Conservation (phyloP, 2,113 vertebrate species). For the Ciconia maguari region DNA sequence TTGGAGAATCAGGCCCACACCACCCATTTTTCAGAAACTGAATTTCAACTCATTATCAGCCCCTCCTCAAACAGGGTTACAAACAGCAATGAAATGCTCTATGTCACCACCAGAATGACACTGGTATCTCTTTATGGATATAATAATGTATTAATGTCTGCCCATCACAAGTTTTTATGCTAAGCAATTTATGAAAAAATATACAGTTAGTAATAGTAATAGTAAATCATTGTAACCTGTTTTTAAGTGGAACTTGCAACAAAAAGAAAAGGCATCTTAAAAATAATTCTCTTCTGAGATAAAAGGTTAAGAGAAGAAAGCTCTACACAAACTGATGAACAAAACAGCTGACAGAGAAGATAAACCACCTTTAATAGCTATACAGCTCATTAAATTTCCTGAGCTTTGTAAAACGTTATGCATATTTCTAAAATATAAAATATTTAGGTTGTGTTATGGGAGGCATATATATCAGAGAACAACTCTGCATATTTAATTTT, state of each 20-base stretch:
- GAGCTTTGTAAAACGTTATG: not conserved
- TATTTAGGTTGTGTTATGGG: not conserved
- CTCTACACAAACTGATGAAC: not conserved
- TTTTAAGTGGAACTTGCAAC: not conserved
- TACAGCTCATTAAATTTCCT: not conserved
- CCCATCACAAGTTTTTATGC: not conserved
- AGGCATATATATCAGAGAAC: not conserved
- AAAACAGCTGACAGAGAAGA: not conserved
- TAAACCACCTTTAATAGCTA: not conserved
- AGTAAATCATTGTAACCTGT: not conserved
- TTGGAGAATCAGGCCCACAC: not conserved
- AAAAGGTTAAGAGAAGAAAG: not conserved
- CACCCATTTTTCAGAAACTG: not conserved
- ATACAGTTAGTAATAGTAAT: accelerated
- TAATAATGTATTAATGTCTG: not conserved
- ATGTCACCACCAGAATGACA: not conserved
- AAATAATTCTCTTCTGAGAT: not conserved
- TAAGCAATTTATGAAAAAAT: not conserved
- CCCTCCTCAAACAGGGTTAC: not conserved
- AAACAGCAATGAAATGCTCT: not conserved
- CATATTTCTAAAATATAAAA: not conserved
- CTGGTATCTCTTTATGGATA: not conserved
- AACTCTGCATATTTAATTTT: not conserved
- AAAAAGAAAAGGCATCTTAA: not conserved
- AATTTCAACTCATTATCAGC: not conserved